Percentiles rank a stretch among this genome's conserved stretches.
These are phyloP conservation scores for Platygyra sinensis DNA, from an alignment of 64 coral and sea anemone species.

Conservation along the genomic window DNA sequence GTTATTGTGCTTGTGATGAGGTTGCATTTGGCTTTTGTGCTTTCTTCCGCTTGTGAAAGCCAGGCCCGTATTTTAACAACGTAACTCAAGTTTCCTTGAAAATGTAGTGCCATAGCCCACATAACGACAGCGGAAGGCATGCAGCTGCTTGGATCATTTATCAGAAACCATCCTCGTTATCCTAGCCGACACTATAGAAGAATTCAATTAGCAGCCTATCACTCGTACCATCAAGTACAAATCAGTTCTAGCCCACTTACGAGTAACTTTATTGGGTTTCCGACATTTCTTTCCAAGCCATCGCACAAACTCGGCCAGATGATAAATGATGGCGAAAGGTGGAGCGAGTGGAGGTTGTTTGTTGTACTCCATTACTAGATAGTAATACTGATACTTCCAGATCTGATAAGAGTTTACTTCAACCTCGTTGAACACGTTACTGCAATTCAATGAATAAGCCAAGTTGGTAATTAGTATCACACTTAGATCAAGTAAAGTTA, in stretches of 20 bases:
- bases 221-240: no score
- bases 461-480: neutral
- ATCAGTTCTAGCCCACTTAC: constrained; percentile 8
- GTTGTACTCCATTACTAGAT: constrained; percentile 64
- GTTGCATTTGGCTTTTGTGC: no score
- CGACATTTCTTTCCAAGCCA: constrained; percentile 59
- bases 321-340: constrained; percentile 48
- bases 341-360: constrained; percentile 45
- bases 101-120: no score
- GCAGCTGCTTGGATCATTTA: no score
- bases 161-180: no score
- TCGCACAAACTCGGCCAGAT: constrained; percentile 42
- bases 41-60: no score
- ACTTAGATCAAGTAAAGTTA: neutral
- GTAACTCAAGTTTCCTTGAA: no score
- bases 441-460: neutral
- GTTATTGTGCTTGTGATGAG: no score
- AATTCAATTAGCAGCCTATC: no score
- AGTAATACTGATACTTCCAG: constrained; percentile 67
- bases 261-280: constrained; percentile 39
- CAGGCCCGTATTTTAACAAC: no score
- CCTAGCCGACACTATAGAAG: no score
- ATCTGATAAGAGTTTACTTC: constrained; percentile 57
- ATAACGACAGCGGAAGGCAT: no score
- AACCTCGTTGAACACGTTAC: constrained; percentile 63